Evolutionary conservation across 2,888 invertebrate genomes (phyloP).

Genomic region (Philopedon plagiatum): DNA sequence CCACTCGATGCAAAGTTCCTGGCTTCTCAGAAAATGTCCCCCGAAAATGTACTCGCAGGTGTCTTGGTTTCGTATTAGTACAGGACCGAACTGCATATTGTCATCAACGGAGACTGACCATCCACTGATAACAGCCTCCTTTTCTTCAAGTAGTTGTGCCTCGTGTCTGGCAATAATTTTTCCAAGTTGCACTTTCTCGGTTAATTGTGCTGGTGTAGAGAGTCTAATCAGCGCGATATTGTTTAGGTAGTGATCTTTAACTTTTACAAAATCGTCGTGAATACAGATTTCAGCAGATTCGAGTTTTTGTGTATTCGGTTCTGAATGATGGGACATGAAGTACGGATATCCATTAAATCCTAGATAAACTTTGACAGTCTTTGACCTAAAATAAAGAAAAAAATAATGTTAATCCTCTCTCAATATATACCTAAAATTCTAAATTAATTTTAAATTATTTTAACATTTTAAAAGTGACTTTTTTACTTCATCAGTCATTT

Average conservation of each 20-base stretch:
- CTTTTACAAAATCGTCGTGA: constrained; percentile 22
- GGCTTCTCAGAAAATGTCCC: constrained; percentile 8
- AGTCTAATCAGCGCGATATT: constrained; percentile 29
- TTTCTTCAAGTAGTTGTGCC: constrained; percentile 1
- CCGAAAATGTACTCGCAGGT: constrained; percentile 14
- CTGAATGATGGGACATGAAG: constrained; percentile 4
- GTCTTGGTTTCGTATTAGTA: constrained; percentile 14
- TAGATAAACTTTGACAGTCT: constrained; percentile 8
- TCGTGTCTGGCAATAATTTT: constrained; percentile 18
- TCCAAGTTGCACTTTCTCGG: neutral
- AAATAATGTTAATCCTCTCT: no score
- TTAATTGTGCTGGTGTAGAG: neutral
- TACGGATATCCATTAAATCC: constrained; percentile 20
- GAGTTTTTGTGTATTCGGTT: constrained; percentile 14
- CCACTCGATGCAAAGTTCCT: constrained; percentile 31
- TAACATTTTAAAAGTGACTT: no score
- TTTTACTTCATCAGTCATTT: no score
- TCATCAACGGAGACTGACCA: constrained; percentile 6
- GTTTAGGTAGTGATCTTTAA: constrained; percentile 22
- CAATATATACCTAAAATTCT: no score
- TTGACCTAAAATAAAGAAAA: neutral
- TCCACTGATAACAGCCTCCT: neutral
- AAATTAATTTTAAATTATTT: no score
- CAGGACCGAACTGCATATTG: neutral
- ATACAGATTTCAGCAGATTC: neutral